Evolutionary conservation across 1,140 invertebrate species (phyloP).

Genomic region (Campoletis sonorensis): DNA sequence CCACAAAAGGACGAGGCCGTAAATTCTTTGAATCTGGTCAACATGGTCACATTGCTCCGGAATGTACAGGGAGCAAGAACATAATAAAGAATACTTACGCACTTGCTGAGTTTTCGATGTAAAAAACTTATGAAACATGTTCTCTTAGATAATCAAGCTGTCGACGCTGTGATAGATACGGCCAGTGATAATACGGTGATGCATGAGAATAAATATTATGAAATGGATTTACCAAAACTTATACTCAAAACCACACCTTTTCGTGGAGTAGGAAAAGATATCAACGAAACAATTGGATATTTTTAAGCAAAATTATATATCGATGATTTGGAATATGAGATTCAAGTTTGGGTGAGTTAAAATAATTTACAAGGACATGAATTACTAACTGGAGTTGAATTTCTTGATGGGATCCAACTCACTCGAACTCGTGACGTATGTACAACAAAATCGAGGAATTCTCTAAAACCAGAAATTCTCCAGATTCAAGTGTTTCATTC

Average conservation of each 20-base stretch:
- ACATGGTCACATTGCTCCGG: no score
- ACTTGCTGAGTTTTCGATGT: no score
- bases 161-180: constrained; percentile 31
- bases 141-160: no score
- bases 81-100: no score
- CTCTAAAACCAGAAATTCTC: constrained; percentile 18
- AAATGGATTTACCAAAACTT: constrained; percentile 27
- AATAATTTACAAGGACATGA: constrained; percentile 31
- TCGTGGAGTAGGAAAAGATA: constrained; percentile 24
- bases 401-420: constrained; percentile 31
- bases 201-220: constrained; percentile 33
- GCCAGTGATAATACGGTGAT: constrained; percentile 39
- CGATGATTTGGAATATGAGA: constrained; percentile 9
- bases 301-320: constrained; percentile 29
- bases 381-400: constrained; percentile 29
- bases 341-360: constrained; percentile 22
- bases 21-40: no score
- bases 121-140: no score
- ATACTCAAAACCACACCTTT: neutral
- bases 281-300: constrained; percentile 28
- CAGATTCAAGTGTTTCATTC: constrained; percentile 12
- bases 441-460: neutral
- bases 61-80: no score
- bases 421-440: constrained; percentile 7
- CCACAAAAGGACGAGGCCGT: no score